These are phyloP conservation scores for Paramisgurnus dabryanus DNA, from an alignment of 2,113 vertebrate species.

Conservation along the genomic window DNA sequence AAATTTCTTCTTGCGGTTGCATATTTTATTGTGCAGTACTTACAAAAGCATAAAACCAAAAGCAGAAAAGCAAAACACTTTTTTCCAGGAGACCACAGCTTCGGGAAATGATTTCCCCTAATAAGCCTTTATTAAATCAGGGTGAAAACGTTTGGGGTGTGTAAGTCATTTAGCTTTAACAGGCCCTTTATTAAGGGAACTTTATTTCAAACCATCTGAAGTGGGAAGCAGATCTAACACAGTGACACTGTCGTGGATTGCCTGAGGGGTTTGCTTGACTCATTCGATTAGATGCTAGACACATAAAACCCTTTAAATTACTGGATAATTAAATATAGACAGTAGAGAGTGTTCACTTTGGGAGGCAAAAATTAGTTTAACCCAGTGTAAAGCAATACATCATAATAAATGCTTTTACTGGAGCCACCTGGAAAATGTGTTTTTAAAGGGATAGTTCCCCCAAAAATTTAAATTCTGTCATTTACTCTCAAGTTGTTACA, in stretches of 20 bases:
- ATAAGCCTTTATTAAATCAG: conserved; percentile 70
- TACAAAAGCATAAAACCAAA: conserved; percentile 27
- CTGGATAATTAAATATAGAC: conserved; percentile 46
- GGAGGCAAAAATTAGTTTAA: not conserved
- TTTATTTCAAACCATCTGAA: conserved; percentile 14
- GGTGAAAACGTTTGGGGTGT: conserved; percentile 68
- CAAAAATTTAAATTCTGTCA: too few relatives aligned
- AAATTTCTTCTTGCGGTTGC: too few relatives aligned
- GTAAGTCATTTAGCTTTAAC: not conserved
- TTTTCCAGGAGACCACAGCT: conserved; percentile 54
- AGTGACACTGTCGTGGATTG: conserved; percentile 57
- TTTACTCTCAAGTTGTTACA: too few relatives aligned
- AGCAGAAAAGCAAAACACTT: conserved; percentile 34
- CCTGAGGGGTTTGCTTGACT: conserved; percentile 58
- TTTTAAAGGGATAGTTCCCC: too few relatives aligned
- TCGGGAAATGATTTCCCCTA: conserved; percentile 60
- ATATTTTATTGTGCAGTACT: too few relatives aligned
- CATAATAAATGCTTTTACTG: too few relatives aligned
- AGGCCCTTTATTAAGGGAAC: conserved; percentile 64
- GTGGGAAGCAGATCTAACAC: conserved; percentile 44
- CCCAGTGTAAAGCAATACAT: not conserved
- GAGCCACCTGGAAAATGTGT: too few relatives aligned
- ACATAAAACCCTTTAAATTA: conserved; percentile 58
- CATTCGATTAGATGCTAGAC: conserved; percentile 70
- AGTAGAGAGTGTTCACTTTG: not conserved